phyloP scores from a whole-genome alignment of 2,797 vertebrate genomes.

The Menidia menidia region DNA sequence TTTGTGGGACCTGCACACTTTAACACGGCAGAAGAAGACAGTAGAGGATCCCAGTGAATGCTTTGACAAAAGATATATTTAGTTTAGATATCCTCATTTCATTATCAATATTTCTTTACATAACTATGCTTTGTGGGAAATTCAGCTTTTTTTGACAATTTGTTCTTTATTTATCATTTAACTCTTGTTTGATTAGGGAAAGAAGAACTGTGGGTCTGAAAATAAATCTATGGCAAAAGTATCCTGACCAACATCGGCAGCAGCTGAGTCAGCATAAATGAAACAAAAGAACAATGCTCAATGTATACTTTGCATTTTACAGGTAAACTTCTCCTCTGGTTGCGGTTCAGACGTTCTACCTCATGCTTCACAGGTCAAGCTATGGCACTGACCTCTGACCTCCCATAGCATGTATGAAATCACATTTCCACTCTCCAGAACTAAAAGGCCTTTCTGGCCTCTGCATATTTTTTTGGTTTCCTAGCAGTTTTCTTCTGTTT shows the following conservation, averaged over 20 bases:
- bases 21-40: neutral
- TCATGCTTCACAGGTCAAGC: neutral
- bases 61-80: neutral
- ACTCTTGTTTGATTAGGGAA: neutral
- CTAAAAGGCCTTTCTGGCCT: neutral
- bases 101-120: too few relatives aligned
- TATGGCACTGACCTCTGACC: conserved; percentile 25
- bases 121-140: too few relatives aligned
- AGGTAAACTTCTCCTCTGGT: neutral
- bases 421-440: neutral
- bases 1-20: neutral
- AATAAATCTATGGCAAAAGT: neutral
- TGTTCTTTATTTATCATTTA: too few relatives aligned
- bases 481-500: conserved; percentile 29
- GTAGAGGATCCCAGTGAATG: neutral
- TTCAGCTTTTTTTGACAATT: too few relatives aligned
- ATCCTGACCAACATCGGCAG: too few relatives aligned
- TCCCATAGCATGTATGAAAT: neutral
- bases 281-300: neutral
- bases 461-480: neutral
- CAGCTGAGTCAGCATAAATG: neutral
- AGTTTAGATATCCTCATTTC: too few relatives aligned
- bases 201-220: neutral
- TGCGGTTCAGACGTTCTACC: neutral
- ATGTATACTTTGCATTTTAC: too few relatives aligned